Evolutionary conservation across 2,888 invertebrate species (phyloP).

Genomic region (Rhagonycha fulva): DNA sequence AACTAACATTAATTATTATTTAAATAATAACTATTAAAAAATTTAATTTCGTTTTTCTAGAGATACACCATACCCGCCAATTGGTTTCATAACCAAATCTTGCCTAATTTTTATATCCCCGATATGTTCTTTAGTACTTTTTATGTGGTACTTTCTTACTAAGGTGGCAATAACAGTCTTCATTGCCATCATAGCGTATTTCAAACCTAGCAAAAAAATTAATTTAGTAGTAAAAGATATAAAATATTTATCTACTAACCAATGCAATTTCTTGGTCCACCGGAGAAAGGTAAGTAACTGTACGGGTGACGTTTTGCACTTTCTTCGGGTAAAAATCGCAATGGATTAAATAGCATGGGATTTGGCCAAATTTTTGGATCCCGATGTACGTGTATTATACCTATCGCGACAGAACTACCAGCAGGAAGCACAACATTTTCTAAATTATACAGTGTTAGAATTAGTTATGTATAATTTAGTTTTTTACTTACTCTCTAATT

Average conservation of each 20-base stretch:
- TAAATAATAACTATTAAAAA: too few relatives aligned
- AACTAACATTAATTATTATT: too few relatives aligned
- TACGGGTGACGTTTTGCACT: constrained; percentile 53
- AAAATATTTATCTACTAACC: constrained; percentile 42
- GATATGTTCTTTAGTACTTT: constrained; percentile 38
- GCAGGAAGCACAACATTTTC: constrained; percentile 57
- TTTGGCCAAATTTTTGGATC: constrained; percentile 59
- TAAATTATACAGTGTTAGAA: constrained; percentile 35
- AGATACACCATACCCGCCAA: constrained; percentile 23
- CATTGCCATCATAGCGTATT: constrained; percentile 56
- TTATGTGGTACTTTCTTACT: constrained; percentile 46
- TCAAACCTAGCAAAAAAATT: constrained; percentile 48
- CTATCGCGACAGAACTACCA: constrained; percentile 55
- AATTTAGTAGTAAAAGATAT: not conserved
- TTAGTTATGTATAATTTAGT: constrained; percentile 1
- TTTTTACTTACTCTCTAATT: constrained; percentile 13
- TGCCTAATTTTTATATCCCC: constrained; percentile 38
- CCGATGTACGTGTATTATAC: constrained; percentile 57
- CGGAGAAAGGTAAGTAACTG: constrained; percentile 56
- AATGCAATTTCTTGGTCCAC: constrained; percentile 57
- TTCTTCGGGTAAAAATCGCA: constrained; percentile 60
- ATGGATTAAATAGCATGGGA: constrained; percentile 60
- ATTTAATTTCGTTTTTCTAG: not conserved
- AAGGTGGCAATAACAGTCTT: constrained; percentile 51
- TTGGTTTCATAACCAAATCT: constrained; percentile 36